Conservation (phyloP, 2,888 invertebrate genomes). For the Antheraea assamensis region DNA sequence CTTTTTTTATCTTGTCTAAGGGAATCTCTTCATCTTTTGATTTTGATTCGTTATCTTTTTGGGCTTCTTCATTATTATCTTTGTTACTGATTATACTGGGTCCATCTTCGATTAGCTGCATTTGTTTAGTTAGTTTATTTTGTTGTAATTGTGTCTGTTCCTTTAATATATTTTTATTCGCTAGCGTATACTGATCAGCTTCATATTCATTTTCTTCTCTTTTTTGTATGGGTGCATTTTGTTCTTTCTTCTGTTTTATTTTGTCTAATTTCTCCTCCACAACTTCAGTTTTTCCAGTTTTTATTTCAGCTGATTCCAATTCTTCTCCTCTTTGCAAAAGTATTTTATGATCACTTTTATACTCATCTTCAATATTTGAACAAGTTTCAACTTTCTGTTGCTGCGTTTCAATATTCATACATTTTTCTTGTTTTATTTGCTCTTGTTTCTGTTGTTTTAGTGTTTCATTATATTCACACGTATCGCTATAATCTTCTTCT, state of each 20-base stretch:
- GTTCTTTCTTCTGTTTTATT: conserved; percentile 23
- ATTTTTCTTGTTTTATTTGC: background rate
- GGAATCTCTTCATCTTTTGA: conserved; percentile 6
- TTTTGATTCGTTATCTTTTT: conserved; percentile 24
- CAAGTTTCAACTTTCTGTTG: too few species aligned
- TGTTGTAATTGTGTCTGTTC: background rate
- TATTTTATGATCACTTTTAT: background rate
- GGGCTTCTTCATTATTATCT: conserved; percentile 14
- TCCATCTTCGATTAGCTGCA: conserved; percentile 12
- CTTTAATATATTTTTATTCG: too few species aligned
- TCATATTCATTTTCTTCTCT: background rate
- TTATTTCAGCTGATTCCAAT: conserved; percentile 21
- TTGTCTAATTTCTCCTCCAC: conserved; percentile 25
- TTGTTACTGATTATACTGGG: background rate
- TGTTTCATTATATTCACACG: conserved; percentile 27
- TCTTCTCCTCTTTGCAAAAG: background rate
- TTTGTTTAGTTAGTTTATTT: background rate
- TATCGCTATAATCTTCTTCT: conserved; percentile 12
- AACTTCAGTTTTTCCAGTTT: conserved; percentile 3
- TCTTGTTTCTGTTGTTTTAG: conserved; percentile 15
- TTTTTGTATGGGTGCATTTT: background rate
- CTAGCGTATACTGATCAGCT: background rate
- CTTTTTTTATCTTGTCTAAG: conserved; percentile 3
- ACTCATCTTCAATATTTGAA: conserved; percentile 1
- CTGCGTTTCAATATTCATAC: too few species aligned